These are phyloP conservation scores for Garrulus glandarius DNA, from an alignment of 2,797 vertebrate genomes.

Conservation along the genomic window DNA sequence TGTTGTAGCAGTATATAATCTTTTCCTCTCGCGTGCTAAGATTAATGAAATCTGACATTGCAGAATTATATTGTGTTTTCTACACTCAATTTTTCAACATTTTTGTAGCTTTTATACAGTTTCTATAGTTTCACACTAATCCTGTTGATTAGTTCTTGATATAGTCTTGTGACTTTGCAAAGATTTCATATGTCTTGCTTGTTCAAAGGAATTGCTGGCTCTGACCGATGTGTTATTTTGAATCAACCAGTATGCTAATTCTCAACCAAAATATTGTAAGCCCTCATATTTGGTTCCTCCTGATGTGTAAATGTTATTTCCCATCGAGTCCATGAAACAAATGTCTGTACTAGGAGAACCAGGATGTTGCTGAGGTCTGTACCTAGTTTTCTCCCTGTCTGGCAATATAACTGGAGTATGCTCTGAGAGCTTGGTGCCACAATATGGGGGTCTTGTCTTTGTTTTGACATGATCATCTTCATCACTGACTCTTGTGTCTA, in stretches of 20 bases:
- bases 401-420: accelerated
- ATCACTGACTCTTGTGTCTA: neutral
- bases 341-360: accelerated
- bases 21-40: neutral
- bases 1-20: neutral
- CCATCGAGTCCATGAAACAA: neutral
- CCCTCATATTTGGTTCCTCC: neutral
- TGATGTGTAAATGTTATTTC: neutral
- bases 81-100: neutral
- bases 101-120: neutral
- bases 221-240: neutral
- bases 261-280: neutral
- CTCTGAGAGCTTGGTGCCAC: neutral
- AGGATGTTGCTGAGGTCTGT: neutral
- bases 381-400: neutral
- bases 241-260: neutral
- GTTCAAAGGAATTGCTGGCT: neutral
- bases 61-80: neutral
- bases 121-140: neutral
- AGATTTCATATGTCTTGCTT: neutral
- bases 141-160: neutral
- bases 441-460: accelerated
- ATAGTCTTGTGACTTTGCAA: neutral
- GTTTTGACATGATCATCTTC: neutral
- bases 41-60: neutral